phyloP scores from a whole-genome alignment of 2,113 vertebrate species.

The Parus major region DNA sequence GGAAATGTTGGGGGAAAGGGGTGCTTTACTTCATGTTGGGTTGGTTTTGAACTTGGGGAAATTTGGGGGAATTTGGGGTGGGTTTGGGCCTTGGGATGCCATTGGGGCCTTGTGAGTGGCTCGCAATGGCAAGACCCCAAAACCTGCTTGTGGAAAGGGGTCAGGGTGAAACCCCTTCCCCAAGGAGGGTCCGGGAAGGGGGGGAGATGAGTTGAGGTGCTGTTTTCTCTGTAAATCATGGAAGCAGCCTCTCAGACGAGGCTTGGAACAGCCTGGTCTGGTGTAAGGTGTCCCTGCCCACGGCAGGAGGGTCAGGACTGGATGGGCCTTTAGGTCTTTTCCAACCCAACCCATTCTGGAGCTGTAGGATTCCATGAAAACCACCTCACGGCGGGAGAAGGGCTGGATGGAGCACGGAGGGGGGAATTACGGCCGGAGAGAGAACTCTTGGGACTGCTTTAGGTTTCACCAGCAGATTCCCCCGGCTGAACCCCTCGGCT shows the following conservation, averaged over 20 bases:
- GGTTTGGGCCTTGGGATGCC: neutral
- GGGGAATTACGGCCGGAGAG: neutral
- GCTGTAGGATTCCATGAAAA: neutral
- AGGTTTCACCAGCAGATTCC: conserved; percentile 1
- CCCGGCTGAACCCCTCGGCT: conserved; percentile 28
- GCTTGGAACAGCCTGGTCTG: neutral
- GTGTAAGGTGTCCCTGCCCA: neutral
- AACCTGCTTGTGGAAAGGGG: neutral
- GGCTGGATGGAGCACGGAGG: neutral
- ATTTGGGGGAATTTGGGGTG: neutral
- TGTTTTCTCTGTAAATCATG: neutral
- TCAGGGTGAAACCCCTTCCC: neutral
- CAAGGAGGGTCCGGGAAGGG: neutral
- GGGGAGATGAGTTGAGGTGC: accelerated
- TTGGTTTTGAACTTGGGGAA: neutral
- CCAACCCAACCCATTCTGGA: neutral
- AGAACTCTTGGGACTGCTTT: neutral
- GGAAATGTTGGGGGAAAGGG: no score
- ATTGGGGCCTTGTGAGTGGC: accelerated
- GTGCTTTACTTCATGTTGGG: accelerated
- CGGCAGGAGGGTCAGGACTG: neutral
- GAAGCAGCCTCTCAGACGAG: neutral
- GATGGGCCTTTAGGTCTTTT: neutral
- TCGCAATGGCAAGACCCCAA: neutral
- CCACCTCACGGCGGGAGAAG: neutral